Evolutionary conservation across 2,113 vertebrate genomes (phyloP).

Genomic region (Calidris pygmaea): DNA sequence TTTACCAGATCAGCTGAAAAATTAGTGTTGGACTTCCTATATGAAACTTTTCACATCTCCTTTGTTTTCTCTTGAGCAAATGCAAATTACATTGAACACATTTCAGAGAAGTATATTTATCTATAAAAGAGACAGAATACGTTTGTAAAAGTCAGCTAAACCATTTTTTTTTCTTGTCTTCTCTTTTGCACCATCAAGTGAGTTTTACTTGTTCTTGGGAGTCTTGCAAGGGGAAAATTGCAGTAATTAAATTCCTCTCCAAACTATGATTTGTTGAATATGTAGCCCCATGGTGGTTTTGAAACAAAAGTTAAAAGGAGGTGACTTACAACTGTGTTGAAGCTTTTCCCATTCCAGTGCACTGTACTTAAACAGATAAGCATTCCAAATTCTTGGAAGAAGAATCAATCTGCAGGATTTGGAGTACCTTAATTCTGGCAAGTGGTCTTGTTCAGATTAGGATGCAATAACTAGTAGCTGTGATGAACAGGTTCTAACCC

Average conservation of each 20-base stretch:
- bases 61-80: neutral
- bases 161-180: neutral
- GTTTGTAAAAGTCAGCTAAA: neutral
- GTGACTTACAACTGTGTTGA: neutral
- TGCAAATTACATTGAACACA: neutral
- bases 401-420: neutral
- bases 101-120: neutral
- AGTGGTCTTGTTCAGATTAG: neutral
- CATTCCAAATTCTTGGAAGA: neutral
- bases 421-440: neutral
- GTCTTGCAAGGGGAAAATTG: neutral
- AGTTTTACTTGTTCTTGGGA: neutral
- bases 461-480: neutral
- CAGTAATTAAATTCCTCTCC: neutral
- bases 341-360: neutral
- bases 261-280: neutral
- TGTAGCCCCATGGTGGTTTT: neutral
- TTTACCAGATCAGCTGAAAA: neutral
- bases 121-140: neutral
- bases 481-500: neutral
- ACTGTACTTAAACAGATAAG: neutral
- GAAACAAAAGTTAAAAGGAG: neutral
- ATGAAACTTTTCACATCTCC: neutral
- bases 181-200: neutral
- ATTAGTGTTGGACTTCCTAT: neutral